A percentile compares a stretch with the other conserved stretches of the same genome.
Evolutionary conservation across 2,113 vertebrate genomes (phyloP).

Genomic region (Charina bottae): DNA sequence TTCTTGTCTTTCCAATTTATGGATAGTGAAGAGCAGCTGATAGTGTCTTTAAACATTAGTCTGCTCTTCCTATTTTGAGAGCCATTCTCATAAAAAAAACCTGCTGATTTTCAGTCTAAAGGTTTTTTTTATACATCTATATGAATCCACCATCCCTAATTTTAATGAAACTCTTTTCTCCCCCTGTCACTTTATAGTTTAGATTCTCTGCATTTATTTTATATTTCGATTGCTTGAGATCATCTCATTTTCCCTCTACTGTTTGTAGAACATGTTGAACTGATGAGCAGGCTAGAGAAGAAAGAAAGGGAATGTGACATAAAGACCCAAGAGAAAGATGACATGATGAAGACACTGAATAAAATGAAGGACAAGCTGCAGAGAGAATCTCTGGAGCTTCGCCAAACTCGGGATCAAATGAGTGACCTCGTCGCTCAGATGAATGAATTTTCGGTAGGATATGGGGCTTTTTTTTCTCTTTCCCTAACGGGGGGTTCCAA

Average conservation of each 20-base stretch:
- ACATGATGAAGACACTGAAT: constrained; percentile 98
- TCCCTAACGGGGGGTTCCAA: constrained; percentile 26
- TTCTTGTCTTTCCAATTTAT: not conserved
- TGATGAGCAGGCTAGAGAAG: constrained; percentile 87
- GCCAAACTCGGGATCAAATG: constrained; percentile 90
- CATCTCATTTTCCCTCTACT: not conserved
- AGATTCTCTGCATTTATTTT: not conserved
- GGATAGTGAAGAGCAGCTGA: not conserved
- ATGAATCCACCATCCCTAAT: not conserved
- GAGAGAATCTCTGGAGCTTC: constrained; percentile 91
- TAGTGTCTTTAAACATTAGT: not conserved
- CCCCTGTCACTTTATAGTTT: not conserved
- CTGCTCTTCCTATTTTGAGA: not conserved
- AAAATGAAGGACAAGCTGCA: constrained; percentile 99
- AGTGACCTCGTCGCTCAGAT: constrained; percentile 86
- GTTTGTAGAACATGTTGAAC: constrained; percentile 86
- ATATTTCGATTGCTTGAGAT: constrained; percentile 3
- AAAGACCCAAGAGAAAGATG: constrained; percentile 95
- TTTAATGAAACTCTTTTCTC: not conserved
- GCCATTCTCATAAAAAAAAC: not conserved
- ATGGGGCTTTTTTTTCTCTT: constrained; percentile 3
- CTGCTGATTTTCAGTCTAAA: not conserved
- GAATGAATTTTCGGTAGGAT: constrained; percentile 84
- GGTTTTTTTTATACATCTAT: not conserved
- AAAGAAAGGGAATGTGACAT: constrained; percentile 96